phyloP scores from a whole-genome alignment of 2,888 invertebrate species.

The Caenorhabditis sp. region DNA sequence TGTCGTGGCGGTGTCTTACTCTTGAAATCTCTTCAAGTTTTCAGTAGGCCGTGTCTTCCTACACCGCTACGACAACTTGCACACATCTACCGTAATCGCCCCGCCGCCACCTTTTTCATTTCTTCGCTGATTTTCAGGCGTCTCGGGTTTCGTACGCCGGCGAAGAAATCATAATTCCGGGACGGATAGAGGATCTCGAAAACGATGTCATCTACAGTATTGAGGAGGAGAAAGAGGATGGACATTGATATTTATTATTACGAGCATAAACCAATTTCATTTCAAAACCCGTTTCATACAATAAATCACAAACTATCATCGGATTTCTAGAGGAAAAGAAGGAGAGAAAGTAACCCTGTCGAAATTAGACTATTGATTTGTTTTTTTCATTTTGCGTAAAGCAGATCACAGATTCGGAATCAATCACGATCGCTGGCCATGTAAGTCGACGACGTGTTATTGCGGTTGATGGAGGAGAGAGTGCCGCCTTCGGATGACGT shows the following conservation, averaged over 20 bases:
- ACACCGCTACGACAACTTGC: too few relatives aligned
- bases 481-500: background rate
- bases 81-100: too few relatives aligned
- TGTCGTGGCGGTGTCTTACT: too few relatives aligned
- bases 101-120: too few relatives aligned
- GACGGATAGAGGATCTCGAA: constrained; percentile 57
- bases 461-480: constrained; percentile 13
- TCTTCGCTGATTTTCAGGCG: constrained; percentile 11
- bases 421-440: constrained; percentile 21
- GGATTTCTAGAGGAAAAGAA: too few relatives aligned
- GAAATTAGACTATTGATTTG: background rate
- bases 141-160: constrained; percentile 53
- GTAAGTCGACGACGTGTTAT: constrained; percentile 37
- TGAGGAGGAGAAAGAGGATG: constrained; percentile 48
- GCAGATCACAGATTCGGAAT: background rate
- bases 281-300: too few relatives aligned
- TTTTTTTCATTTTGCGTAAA: background rate
- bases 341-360: too few relatives aligned
- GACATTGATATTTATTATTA: too few relatives aligned
- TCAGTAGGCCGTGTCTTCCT: too few relatives aligned
- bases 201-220: constrained; percentile 60
- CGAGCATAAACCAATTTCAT: too few relatives aligned
- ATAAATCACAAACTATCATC: background rate
- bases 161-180: constrained; percentile 51
- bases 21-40: too few relatives aligned